Base-by-base conservation (phyloP, 2,888 invertebrate genomes). In the Listrodromus nycthemerus region DNA sequence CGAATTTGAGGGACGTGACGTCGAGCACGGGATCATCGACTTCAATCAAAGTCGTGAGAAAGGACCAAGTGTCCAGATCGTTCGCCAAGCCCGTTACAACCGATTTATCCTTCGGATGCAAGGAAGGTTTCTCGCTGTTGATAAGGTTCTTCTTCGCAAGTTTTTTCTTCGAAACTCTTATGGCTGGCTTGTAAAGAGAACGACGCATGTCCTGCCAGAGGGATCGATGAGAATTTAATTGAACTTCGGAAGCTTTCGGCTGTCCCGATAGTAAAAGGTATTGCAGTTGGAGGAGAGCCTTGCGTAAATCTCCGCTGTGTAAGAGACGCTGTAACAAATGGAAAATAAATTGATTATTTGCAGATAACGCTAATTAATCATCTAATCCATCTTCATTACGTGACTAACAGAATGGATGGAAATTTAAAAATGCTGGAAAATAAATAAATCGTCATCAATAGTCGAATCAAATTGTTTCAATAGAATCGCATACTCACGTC, bases 231-330 rank as follows among this genome's bases (percentile, higher is more conserved):
- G 85, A 83, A 77, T 80, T 88, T 33, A 82, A 61, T 2, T 85
- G 71, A n/a, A 87, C 76, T 7, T 86, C 78, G 0, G 83, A 79
- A 5, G 79, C 76, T 19, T 45, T 67, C 3, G 87, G 84, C 52
- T 85, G 87, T n/a, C 91, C 91, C 74, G 95, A 95, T 83, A 95
- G 94, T 86, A 96, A 93, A 92, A 96, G 95, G 93, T 96, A 97
- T 90, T 97, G 97, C 84, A 97, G 93, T 89, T 96, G 96, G 78
- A 97, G 94, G 55, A 97, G 94, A 16, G 96, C 95, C 93, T 95
- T 96, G 74, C 97, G 95, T 65, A 97, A 94, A 93, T 97, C 97
- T 7, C 96, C 96, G 65, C 94, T 94, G 45, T 89, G 81, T 30
- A 91, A 61, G 3, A 93, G 86, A 37, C 86, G 87, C 93, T 93